Evolutionary conservation across 2,888 invertebrate genomes (phyloP).

Genomic region (Teinopalpus imperialis): DNA sequence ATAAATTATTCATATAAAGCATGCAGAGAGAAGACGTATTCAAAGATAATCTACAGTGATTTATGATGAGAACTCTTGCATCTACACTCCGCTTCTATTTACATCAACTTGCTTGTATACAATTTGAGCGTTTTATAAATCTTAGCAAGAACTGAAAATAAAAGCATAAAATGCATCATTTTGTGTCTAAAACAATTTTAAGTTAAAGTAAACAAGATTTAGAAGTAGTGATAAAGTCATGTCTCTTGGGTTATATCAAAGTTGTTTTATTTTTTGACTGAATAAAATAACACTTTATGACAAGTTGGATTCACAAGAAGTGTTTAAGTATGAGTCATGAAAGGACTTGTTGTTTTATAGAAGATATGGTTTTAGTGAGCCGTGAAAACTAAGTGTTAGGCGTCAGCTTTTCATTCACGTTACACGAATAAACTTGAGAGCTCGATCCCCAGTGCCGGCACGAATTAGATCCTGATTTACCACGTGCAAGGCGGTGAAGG

Average conservation of each 20-base stretch:
- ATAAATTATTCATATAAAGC: conserved; percentile 74
- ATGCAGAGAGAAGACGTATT: conserved; percentile 57
- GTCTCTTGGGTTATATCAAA: neutral
- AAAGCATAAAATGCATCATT: conserved; percentile 27
- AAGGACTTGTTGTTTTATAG: no score
- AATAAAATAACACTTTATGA: no score
- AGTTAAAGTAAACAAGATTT: conserved; percentile 10
- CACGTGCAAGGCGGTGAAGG: no score
- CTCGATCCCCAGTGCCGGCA: no score
- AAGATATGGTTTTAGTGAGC: no score
- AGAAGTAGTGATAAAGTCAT: conserved; percentile 2
- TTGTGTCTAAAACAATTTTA: conserved; percentile 22
- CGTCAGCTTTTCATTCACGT: no score
- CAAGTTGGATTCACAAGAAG: no score
- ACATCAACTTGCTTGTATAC: conserved; percentile 42
- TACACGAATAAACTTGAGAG: no score
- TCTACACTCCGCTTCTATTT: conserved; percentile 57
- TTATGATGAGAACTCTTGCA: conserved; percentile 66
- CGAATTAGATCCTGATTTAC: no score
- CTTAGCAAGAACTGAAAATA: conserved; percentile 30
- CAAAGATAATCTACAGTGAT: conserved; percentile 74
- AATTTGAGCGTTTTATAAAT: conserved; percentile 33
- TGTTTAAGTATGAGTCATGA: no score
- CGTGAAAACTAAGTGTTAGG: no score
- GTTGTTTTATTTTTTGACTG: neutral